A percentile compares a stretch with the other conserved stretches of the same genome.
Conservation (phyloP, 2,113 vertebrate genomes). For the Cyanocitta stelleri region DNA sequence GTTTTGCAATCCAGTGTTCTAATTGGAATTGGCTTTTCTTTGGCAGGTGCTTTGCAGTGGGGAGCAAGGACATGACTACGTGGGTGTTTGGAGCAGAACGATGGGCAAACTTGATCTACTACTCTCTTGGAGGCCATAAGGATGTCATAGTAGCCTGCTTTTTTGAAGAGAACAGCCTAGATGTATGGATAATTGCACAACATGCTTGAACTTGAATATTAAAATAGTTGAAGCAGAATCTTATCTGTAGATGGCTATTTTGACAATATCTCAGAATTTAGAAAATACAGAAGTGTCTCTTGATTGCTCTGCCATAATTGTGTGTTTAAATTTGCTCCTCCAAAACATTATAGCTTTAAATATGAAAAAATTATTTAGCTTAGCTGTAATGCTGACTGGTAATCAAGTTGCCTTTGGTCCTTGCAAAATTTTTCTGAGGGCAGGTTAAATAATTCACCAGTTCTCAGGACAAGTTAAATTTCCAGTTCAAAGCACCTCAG, state of each 20-base stretch:
- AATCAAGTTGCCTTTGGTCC: background rate
- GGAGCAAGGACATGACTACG: conserved; percentile 94
- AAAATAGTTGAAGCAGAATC: background rate
- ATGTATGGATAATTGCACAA: conserved; percentile 75
- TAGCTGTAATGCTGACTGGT: background rate
- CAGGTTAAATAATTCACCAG: background rate
- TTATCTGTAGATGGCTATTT: background rate
- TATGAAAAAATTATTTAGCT: background rate
- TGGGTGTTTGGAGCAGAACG: conserved; percentile 97
- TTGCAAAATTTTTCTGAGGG: background rate
- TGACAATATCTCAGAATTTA: background rate
- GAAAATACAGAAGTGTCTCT: background rate
- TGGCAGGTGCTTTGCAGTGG: conserved; percentile 89
- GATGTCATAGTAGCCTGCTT: conserved; percentile 90
- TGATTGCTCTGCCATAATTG: background rate
- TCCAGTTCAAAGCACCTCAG: background rate
- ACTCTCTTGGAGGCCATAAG: conserved; percentile 91
- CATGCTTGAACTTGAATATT: background rate
- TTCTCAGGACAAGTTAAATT: background rate
- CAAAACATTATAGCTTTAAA: background rate
- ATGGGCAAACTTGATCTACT: conserved; percentile 94
- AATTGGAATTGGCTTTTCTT: background rate
- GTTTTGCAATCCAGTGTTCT: background rate
- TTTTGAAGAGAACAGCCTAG: conserved; percentile 90
- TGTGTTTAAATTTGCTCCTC: background rate